A percentile compares a stretch with the other conserved stretches of the same genome.
Conservation (phyloP, 1,140 invertebrate genomes). For the Nomia melanderi region DNA sequence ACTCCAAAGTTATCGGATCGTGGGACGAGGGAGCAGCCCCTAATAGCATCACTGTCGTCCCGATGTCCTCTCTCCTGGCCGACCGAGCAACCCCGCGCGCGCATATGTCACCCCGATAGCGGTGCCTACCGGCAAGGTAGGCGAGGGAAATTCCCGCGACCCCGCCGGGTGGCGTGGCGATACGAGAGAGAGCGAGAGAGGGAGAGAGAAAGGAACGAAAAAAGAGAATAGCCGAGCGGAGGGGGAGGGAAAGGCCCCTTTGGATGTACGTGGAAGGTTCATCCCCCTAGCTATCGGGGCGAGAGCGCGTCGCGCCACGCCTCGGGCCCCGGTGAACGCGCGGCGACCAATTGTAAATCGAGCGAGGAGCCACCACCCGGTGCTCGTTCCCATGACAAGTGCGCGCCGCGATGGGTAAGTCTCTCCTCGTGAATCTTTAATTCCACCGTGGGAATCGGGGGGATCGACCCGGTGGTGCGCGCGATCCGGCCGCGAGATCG, state of each 20-base stretch:
- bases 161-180: slow-evolving; percentile 12
- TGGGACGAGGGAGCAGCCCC: too few species aligned
- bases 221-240: too few species aligned
- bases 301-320: slow-evolving; percentile 36
- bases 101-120: slow-evolving; percentile 27
- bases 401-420: slow-evolving; percentile 65
- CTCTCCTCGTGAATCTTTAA: slow-evolving; percentile 78
- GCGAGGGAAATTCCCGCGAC: slow-evolving; percentile 42
- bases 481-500: neutral
- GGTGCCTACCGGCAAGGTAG: neutral
- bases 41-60: neutral
- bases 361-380: slow-evolving; percentile 64
- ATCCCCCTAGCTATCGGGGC: slow-evolving; percentile 57
- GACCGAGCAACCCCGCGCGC: slow-evolving; percentile 12
- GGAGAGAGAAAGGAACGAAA: slow-evolving; percentile 3
- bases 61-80: neutral
- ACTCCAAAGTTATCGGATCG: neutral
- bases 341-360: slow-evolving; percentile 59
- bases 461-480: neutral
- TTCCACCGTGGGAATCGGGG: slow-evolving; percentile 76
- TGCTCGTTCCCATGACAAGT: slow-evolving; percentile 81
- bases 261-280: slow-evolving; percentile 48
- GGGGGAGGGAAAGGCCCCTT: slow-evolving; percentile 51
- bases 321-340: slow-evolving; percentile 32
- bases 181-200: slow-evolving; percentile 26